A percentile compares a stretch with the other conserved stretches of the same genome.
phyloP scores from a whole-genome alignment of 2,797 vertebrate species.

The Urosaurus nigricauda region DNA sequence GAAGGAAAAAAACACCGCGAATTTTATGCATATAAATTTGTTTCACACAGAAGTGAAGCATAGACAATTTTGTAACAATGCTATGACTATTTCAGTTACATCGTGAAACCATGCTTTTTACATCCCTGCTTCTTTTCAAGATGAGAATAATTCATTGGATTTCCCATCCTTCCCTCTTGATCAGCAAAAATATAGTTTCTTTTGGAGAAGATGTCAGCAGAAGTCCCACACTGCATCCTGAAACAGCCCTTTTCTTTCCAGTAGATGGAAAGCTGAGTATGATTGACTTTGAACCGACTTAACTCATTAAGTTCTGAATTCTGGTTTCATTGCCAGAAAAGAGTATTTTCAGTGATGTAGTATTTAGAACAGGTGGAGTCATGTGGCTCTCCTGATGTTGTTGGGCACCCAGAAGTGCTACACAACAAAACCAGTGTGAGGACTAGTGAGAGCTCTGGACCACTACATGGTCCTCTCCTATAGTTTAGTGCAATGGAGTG shows the following conservation, averaged over 20 bases:
- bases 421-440: too few species aligned
- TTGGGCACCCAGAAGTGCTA: too few species aligned
- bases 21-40: conserved; percentile 1
- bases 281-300: neutral
- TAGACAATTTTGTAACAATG: neutral
- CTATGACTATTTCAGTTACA: conserved; percentile 3
- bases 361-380: too few species aligned
- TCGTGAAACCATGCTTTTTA: neutral
- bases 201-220: too few species aligned
- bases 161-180: neutral
- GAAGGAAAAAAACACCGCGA: neutral
- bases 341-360: too few species aligned
- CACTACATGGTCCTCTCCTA: too few species aligned
- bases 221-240: neutral
- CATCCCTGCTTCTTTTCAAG: neutral
- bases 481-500: too few species aligned
- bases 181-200: neutral
- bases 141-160: neutral
- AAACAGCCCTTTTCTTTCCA: neutral
- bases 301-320: neutral
- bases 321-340: neutral
- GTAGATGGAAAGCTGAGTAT: neutral
- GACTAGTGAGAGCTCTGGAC: too few species aligned
- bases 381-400: too few species aligned
- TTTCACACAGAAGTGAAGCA: neutral